Conservation (phyloP, 2,888 invertebrate species). For the Drosophila nigricruria region DNA sequence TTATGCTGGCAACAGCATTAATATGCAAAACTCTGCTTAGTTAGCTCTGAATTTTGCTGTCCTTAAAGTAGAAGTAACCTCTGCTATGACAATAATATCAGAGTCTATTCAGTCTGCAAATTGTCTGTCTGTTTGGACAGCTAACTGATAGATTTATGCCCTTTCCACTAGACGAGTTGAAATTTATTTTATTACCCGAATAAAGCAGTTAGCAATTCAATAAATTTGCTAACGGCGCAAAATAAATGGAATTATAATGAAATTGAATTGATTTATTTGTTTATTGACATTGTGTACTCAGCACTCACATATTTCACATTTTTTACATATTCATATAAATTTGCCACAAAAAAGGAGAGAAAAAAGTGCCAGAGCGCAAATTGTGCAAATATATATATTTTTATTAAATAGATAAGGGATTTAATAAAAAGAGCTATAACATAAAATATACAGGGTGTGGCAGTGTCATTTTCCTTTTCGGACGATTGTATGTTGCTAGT, state of each 20-base stretch:
- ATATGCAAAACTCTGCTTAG: conserved; percentile 63
- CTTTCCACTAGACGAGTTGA: neutral
- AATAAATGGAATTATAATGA: conserved; percentile 8
- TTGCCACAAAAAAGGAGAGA: neutral
- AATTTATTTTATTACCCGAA: conserved; percentile 13
- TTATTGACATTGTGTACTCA: conserved; percentile 5
- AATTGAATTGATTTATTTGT: conserved; percentile 15
- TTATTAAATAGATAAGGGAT: neutral
- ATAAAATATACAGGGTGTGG: neutral
- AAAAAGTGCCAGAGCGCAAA: neutral
- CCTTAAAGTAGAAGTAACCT: conserved; percentile 31
- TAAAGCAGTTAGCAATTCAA: neutral
- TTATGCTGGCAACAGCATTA: conserved; percentile 53
- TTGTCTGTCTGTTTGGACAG: conserved; percentile 20
- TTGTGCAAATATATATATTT: neutral
- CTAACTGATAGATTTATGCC: conserved; percentile 29
- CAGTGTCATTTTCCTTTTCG: neutral
- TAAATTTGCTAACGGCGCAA: conserved; percentile 7
- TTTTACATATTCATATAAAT: neutral
- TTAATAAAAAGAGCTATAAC: neutral
- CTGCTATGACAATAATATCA: conserved; percentile 45
- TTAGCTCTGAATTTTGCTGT: conserved; percentile 21
- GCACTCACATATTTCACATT: conserved; percentile 6
- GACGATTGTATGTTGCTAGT: neutral
- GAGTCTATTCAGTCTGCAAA: conserved; percentile 2